Conservation (phyloP, 2,888 invertebrate species). For the Oligia strigilis region DNA sequence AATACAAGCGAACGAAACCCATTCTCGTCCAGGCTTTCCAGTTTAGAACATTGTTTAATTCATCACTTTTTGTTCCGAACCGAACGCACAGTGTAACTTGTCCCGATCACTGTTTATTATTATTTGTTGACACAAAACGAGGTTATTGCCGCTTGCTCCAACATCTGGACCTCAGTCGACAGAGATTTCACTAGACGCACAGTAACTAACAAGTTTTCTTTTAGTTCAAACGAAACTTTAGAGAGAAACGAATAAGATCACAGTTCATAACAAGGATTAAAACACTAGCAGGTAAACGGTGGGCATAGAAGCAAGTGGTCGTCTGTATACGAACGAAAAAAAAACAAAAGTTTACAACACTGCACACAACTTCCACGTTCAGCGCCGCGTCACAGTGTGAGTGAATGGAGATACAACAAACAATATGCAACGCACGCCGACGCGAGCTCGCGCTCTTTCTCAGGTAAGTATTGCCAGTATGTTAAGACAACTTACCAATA, state of each 20-base stretch:
- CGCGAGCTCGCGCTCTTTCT: slow-evolving; percentile 70
- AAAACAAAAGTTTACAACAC: slow-evolving; percentile 81
- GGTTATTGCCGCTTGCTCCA: slow-evolving; percentile 83
- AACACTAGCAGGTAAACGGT: slow-evolving; percentile 82
- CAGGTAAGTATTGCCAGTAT: slow-evolving; percentile 70
- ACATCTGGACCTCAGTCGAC: slow-evolving; percentile 83
- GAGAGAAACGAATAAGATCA: slow-evolving; percentile 48
- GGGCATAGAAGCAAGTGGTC: slow-evolving; percentile 78
- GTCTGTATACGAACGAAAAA: slow-evolving; percentile 76
- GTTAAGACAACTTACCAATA: slow-evolving; percentile 26
- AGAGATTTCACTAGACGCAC: slow-evolving; percentile 83
- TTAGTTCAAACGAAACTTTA: slow-evolving; percentile 52
- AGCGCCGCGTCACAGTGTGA: slow-evolving; percentile 84
- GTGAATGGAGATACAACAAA: slow-evolving; percentile 80
- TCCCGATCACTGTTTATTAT: slow-evolving; percentile 87
- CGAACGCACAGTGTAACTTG: slow-evolving; percentile 78
- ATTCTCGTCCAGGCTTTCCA: slow-evolving; percentile 85
- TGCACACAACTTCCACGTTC: slow-evolving; percentile 79
- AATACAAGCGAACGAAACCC: slow-evolving; percentile 79
- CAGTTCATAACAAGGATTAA: slow-evolving; percentile 69
- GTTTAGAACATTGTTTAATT: slow-evolving; percentile 87
- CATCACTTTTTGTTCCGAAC: slow-evolving; percentile 82
- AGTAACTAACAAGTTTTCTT: slow-evolving; percentile 69
- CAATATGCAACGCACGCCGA: slow-evolving; percentile 67
- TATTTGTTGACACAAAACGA: slow-evolving; percentile 88